Conservation (phyloP, 2,113 vertebrate genomes). For the Myrmecophaga tridactyla region DNA sequence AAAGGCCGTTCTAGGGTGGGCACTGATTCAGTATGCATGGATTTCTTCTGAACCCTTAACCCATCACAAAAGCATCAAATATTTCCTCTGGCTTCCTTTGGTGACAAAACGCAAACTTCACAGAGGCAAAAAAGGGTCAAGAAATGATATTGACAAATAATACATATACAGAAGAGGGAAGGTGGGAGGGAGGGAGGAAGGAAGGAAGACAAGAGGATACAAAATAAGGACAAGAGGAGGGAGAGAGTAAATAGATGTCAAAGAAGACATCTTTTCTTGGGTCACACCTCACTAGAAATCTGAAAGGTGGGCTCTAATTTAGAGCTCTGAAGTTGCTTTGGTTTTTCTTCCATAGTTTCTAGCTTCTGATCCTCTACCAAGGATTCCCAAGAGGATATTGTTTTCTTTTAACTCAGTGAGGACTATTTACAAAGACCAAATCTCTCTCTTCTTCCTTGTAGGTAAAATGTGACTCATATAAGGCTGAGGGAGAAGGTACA, state of each 20-base stretch:
- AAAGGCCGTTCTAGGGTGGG: not conserved
- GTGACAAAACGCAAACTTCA: not conserved
- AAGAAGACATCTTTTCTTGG: not conserved
- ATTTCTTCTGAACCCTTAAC: not conserved
- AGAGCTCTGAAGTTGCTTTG: conserved; percentile 34
- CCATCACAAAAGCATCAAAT: not conserved
- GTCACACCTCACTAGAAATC: not conserved
- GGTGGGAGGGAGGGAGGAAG: not conserved
- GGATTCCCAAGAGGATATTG: not conserved
- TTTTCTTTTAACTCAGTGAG: not conserved
- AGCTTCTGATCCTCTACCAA: conserved; percentile 7
- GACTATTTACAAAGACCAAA: not conserved
- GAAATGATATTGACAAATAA: not conserved
- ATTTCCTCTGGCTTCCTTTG: not conserved
- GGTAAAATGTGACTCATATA: conserved; percentile 31
- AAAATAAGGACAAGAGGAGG: not conserved
- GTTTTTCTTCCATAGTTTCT: conserved; percentile 26
- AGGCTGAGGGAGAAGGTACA: not conserved
- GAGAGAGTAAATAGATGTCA: not conserved
- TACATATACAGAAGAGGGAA: not conserved
- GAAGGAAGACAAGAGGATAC: not conserved
- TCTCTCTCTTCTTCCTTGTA: conserved; percentile 37
- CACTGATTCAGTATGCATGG: not conserved
- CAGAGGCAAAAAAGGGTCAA: not conserved
- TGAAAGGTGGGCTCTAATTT: conserved; percentile 16